Percentiles rank a stretch among this genome's conserved stretches.
Conservation (phyloP, 2,797 vertebrate genomes). For the Ptychadena robeensis region DNA sequence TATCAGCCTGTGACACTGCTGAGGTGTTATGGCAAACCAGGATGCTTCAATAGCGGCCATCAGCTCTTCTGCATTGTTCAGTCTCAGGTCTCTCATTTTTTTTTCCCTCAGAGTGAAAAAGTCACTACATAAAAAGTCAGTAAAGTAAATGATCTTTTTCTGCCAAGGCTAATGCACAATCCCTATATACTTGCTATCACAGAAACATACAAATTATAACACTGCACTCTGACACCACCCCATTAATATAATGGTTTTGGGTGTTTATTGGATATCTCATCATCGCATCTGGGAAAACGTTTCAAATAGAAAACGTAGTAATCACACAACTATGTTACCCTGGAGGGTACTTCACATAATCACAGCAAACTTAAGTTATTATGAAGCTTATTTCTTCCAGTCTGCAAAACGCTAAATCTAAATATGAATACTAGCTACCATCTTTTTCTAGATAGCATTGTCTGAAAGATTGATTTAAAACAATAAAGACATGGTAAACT, state of each 20-base stretch:
- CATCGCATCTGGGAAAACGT: background rate
- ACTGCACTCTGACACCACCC: background rate
- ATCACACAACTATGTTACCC: conserved; percentile 4
- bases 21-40: too few species aligned
- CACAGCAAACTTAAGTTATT: conserved; percentile 3
- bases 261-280: background rate
- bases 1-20: too few species aligned
- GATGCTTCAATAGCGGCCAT: too few species aligned
- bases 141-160: too few species aligned
- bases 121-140: too few species aligned
- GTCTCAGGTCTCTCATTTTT: too few species aligned
- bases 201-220: too few species aligned
- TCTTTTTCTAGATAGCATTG: conserved; percentile 17
- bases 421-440: background rate
- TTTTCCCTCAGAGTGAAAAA: background rate
- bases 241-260: background rate
- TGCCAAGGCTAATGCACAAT: too few species aligned
- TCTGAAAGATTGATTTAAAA: conserved; percentile 16
- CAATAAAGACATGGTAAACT: background rate
- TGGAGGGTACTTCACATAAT: background rate
- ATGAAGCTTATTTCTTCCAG: conserved; percentile 19
- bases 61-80: too few species aligned
- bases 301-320: background rate
- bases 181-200: too few species aligned
- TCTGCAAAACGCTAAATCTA: conserved; percentile 30